Percentiles rank a stretch among this genome's conserved stretches.
These are phyloP conservation scores for Atherinomorus stipes DNA, from an alignment of 2,113 vertebrate species.

Conservation along the genomic window DNA sequence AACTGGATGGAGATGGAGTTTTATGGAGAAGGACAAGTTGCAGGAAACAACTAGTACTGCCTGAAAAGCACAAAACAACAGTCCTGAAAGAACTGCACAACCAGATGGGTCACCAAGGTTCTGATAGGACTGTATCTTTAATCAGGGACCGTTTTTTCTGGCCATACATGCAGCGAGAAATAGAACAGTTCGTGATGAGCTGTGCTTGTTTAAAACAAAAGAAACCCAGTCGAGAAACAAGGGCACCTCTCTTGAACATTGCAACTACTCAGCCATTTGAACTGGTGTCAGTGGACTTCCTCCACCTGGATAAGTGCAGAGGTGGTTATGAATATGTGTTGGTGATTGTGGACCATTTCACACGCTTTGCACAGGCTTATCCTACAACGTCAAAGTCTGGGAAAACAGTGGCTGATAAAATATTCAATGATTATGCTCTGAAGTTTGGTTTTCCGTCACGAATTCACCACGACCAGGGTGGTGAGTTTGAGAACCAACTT, in stretches of 20 bases:
- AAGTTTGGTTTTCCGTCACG: too few relatives aligned
- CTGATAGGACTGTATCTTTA: too few relatives aligned
- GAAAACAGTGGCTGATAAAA: constrained; percentile 9
- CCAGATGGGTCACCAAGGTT: too few relatives aligned
- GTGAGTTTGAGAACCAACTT: too few relatives aligned
- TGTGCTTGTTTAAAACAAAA: too few relatives aligned
- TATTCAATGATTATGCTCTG: constrained; percentile 7
- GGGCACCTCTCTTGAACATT: neutral
- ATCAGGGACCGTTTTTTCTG: too few relatives aligned
- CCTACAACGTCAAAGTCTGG: constrained; percentile 16
- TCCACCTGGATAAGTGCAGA: constrained; percentile 1
- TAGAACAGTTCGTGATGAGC: too few relatives aligned
- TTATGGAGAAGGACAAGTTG: too few relatives aligned
- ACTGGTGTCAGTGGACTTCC: constrained; percentile 10
- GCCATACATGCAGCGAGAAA: too few relatives aligned
- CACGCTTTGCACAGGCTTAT: neutral
- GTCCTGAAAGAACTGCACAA: too few relatives aligned
- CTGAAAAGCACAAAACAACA: too few relatives aligned
- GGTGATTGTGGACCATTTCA: neutral
- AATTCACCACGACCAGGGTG: neutral
- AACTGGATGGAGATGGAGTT: neutral
- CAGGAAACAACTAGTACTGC: too few relatives aligned
- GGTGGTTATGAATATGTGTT: constrained; percentile 18
- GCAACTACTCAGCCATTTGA: constrained; percentile 24
- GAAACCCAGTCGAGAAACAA: neutral